Percentiles rank a stretch among this genome's conserved stretches.
These are phyloP conservation scores for Platalea minor DNA, from an alignment of 2,797 vertebrate species.

Conservation along the genomic window DNA sequence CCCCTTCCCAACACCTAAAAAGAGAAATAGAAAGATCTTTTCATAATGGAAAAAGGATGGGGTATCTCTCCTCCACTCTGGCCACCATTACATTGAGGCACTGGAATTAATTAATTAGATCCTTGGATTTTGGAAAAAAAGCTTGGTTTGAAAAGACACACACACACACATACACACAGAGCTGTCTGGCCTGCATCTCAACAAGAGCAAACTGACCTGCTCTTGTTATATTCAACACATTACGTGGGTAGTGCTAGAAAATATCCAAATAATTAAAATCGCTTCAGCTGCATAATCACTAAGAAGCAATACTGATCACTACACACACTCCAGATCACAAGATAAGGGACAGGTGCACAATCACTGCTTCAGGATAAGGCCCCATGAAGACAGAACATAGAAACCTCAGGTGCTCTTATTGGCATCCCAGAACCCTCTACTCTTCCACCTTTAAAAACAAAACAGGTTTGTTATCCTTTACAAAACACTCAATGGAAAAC, in stretches of 20 bases:
- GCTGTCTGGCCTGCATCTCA: not conserved
- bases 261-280: not conserved
- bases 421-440: not conserved
- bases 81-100: not conserved
- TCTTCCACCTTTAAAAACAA: not conserved
- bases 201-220: not conserved
- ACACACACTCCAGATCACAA: not conserved
- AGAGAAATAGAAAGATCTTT: not conserved
- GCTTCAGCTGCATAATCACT: not conserved
- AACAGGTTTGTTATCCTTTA: not conserved
- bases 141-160: not conserved
- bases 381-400: not conserved
- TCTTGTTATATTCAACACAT: not conserved
- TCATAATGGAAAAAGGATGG: not conserved
- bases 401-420: not conserved
- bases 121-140: not conserved
- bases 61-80: not conserved
- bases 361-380: not conserved
- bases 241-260: not conserved
- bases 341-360: not conserved
- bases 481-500: not conserved
- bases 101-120: not conserved
- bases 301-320: not conserved
- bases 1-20: not conserved
- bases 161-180: not conserved